phyloP scores from a whole-genome alignment of 92 coral and sea anemone genomes.

The Paramuricea clavata region DNA sequence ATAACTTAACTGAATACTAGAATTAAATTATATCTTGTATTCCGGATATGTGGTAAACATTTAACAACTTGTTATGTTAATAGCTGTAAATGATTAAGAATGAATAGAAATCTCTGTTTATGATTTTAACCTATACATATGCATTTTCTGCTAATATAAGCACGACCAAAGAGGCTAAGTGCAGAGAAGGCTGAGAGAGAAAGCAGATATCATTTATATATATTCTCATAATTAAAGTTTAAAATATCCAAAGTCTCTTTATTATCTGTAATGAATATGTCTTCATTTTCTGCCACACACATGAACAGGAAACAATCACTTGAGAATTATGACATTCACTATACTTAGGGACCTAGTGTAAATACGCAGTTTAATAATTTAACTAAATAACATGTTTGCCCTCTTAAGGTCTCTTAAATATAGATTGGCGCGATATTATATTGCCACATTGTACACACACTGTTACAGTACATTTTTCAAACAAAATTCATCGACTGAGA shows the following conservation, averaged over 20 bases:
- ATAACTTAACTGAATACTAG: not conserved
- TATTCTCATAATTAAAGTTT: not conserved
- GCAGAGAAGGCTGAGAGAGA: not conserved
- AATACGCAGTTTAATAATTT: not conserved
- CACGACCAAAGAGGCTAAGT: not conserved
- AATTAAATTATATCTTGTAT: not conserved
- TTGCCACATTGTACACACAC: not conserved
- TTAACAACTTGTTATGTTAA: conserved; percentile 27
- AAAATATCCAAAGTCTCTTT: not conserved
- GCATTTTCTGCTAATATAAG: not conserved
- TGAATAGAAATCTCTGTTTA: not conserved
- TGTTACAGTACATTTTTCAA: not conserved
- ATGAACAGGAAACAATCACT: conserved; percentile 25
- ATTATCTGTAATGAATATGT: not conserved
- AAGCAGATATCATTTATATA: not conserved
- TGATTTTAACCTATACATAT: not conserved
- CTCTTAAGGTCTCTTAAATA: not conserved
- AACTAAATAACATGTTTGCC: not conserved
- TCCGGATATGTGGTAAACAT: conserved; percentile 28
- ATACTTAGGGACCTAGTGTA: not conserved
- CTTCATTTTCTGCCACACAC: not conserved
- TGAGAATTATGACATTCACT: not conserved
- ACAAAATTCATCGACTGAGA: not conserved
- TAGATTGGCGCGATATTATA: not conserved
- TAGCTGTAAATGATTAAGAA: conserved; percentile 3